Evolutionary conservation across 2,797 vertebrate genomes (phyloP).

Genomic region (Carduelis carduelis): DNA sequence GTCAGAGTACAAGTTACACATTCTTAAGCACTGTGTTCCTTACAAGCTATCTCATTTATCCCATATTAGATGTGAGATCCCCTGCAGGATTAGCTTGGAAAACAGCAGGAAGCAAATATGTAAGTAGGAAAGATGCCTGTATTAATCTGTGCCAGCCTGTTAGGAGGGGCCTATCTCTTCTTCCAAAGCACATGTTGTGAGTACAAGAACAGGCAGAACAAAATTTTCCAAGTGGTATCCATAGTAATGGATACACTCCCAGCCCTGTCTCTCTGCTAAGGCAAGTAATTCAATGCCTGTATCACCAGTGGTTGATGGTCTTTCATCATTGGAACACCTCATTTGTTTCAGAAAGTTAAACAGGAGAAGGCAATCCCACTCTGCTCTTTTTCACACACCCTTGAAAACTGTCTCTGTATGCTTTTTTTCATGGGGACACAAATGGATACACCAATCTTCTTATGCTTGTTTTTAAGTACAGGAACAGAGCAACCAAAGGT

Average conservation of each 20-base stretch:
- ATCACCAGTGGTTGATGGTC: accelerated
- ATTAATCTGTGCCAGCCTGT: background rate
- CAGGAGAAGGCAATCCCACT: background rate
- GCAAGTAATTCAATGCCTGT: background rate
- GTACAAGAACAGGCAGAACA: background rate
- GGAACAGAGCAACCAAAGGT: background rate
- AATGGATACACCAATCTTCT: background rate
- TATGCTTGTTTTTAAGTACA: background rate
- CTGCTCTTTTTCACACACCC: background rate
- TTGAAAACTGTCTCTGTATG: background rate
- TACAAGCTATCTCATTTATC: background rate
- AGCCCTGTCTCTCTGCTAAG: background rate
- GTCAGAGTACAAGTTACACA: background rate
- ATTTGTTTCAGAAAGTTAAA: background rate
- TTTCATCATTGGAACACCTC: background rate
- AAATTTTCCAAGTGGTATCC: background rate
- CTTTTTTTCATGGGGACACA: background rate
- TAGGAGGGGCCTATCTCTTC: background rate
- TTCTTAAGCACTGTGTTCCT: background rate
- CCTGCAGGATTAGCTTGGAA: background rate
- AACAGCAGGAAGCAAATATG: background rate
- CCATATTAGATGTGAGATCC: background rate
- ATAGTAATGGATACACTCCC: background rate
- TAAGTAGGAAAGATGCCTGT: background rate
- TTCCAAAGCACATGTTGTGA: background rate